A percentile compares a stretch with the other conserved stretches of the same genome.
These are phyloP conservation scores for Petromus typicus DNA, from an alignment of 2,113 vertebrate species.

Conservation along the genomic window DNA sequence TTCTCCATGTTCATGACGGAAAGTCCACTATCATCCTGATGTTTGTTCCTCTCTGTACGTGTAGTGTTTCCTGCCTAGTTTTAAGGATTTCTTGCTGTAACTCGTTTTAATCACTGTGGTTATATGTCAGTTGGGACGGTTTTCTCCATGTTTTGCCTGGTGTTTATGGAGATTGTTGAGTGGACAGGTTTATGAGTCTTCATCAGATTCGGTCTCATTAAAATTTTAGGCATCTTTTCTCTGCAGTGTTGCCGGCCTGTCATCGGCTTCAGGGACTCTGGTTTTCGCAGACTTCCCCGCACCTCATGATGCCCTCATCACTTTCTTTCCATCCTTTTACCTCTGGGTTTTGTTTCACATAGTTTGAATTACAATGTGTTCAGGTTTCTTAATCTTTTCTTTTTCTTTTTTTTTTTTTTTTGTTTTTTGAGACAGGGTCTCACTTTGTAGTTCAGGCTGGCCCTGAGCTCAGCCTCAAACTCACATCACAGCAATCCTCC, in stretches of 20 bases:
- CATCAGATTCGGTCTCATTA: neutral
- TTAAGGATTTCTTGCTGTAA: neutral
- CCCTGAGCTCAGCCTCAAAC: too few relatives aligned
- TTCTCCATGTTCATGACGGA: neutral
- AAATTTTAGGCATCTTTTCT: neutral
- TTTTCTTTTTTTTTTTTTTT: neutral
- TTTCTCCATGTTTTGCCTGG: slow-evolving; percentile 5
- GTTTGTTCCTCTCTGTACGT: neutral
- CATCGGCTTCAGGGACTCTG: neutral
- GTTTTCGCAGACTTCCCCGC: neutral
- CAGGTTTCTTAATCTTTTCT: neutral
- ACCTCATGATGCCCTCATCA: neutral
- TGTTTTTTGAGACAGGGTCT: too few relatives aligned
- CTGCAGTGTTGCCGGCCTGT: neutral
- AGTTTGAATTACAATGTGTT: neutral
- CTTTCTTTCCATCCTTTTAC: neutral
- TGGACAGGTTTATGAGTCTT: neutral
- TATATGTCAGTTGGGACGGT: neutral
- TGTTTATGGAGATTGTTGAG: neutral
- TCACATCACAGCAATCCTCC: too few relatives aligned
- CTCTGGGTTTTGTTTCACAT: neutral
- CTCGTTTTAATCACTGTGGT: neutral
- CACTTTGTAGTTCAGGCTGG: too few relatives aligned
- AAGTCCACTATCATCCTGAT: neutral
- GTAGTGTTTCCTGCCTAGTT: neutral